A percentile compares a stretch with the other conserved stretches of the same genome.
These are phyloP conservation scores for Prionailurus bengalensis DNA, from an alignment of 2,113 vertebrate species.

Conservation along the genomic window DNA sequence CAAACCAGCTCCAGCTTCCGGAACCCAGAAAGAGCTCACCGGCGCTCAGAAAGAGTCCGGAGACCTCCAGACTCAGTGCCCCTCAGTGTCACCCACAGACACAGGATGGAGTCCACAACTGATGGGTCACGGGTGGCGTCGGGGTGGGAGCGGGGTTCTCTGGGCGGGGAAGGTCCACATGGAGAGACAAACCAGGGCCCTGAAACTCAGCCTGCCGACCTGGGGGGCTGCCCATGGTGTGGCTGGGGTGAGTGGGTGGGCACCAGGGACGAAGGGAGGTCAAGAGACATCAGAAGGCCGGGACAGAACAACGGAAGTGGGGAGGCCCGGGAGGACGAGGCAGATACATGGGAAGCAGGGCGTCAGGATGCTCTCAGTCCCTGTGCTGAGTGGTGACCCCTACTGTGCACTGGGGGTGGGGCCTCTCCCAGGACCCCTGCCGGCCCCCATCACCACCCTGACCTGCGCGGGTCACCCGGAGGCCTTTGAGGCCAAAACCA, in stretches of 20 bases:
- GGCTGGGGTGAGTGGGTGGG: background rate
- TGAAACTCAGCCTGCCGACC: too few relatives aligned
- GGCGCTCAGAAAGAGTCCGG: accelerated
- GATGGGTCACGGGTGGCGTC: background rate
- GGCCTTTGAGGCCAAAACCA: background rate
- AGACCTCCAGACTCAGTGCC: background rate
- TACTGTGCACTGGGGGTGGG: background rate
- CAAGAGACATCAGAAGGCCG: background rate
- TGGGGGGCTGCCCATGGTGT: accelerated
- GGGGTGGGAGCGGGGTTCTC: too few relatives aligned
- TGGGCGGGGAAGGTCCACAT: too few relatives aligned
- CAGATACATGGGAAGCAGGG: accelerated
- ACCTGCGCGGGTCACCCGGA: too few relatives aligned
- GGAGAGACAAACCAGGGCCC: accelerated
- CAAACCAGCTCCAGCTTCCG: accelerated
- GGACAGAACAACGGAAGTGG: accelerated
- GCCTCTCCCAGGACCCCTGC: background rate
- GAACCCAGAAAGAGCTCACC: background rate
- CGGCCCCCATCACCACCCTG: too few relatives aligned
- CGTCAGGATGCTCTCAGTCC: background rate
- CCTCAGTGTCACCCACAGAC: accelerated
- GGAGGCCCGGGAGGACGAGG: background rate
- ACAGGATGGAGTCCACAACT: background rate
- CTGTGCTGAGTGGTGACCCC: background rate
- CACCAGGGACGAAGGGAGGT: background rate